Conservation (phyloP, 2,888 invertebrate species). For the Thymelicus lineola region DNA sequence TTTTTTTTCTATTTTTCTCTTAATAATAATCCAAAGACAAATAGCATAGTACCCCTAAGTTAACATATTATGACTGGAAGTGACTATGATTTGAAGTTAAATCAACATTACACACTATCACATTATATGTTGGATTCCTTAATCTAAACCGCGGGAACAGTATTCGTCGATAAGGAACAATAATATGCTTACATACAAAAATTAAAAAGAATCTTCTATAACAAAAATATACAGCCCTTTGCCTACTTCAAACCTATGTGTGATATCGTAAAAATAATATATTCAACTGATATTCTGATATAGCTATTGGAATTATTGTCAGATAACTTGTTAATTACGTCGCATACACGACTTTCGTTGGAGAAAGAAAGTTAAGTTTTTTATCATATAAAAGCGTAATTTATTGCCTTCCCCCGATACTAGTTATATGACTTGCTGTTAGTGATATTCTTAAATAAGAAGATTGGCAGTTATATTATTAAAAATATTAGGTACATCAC, state of each 20-base stretch:
- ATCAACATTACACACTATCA: conserved; percentile 76
- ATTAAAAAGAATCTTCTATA: conserved; percentile 52
- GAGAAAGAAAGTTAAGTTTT: conserved; percentile 65
- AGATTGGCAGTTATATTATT: conserved; percentile 26
- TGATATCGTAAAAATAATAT: conserved; percentile 37
- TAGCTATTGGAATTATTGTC: conserved; percentile 40
- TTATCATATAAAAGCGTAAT: conserved; percentile 87
- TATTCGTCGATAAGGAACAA: conserved; percentile 71
- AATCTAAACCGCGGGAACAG: conserved; percentile 59
- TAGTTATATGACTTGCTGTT: conserved; percentile 52
- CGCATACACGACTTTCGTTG: conserved; percentile 16
- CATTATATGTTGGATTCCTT: conserved; percentile 66
- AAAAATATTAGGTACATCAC: conserved; percentile 33
- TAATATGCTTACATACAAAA: conserved; percentile 52
- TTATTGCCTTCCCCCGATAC: conserved; percentile 89
- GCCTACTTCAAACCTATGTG: conserved; percentile 46
- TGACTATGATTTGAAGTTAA: conserved; percentile 80
- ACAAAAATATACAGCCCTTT: conserved; percentile 60
- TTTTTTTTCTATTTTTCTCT: conserved; percentile 63
- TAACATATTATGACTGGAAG: conserved; percentile 85
- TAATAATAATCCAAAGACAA: conserved; percentile 60
- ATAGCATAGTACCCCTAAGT: conserved; percentile 69
- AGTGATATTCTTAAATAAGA: conserved; percentile 28
- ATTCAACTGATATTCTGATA: conserved; percentile 36
- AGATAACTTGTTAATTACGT: conserved; percentile 21